phyloP scores from a whole-genome alignment of 2,888 invertebrate genomes.

The Eupithecia vulgata region DNA sequence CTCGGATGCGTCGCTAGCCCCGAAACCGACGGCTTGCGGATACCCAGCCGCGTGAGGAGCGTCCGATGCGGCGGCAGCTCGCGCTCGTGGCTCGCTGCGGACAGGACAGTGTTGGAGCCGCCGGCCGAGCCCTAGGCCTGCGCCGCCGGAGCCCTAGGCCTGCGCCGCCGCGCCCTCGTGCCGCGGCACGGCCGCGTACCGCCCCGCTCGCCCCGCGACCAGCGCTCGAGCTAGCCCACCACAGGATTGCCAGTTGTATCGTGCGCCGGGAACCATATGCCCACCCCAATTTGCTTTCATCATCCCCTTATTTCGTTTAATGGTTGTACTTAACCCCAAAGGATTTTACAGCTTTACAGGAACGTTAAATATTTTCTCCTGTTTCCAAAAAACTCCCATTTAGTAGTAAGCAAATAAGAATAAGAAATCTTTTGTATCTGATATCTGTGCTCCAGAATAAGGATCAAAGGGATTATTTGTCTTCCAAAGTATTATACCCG shows the following conservation, averaged over 20 bases:
- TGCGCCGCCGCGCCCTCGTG: constrained; percentile 46
- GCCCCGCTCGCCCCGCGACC: constrained; percentile 52
- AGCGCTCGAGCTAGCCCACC: constrained; percentile 62
- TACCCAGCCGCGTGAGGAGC: constrained; percentile 92
- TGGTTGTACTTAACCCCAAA: neutral
- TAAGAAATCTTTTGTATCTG: neutral
- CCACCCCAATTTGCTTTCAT: constrained; percentile 5
- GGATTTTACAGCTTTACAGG: neutral
- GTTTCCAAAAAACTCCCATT: neutral
- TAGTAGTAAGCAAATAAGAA: neutral
- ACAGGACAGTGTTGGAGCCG: constrained; percentile 55
- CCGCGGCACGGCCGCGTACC: constrained; percentile 66
- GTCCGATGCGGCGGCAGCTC: constrained; percentile 80
- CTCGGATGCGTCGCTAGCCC: constrained; percentile 89
- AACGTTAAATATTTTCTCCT: neutral
- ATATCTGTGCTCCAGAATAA: neutral
- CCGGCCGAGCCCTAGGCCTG: constrained; percentile 43
- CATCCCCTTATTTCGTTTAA: neutral
- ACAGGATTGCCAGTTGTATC: constrained; percentile 65
- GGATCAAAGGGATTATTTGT: neutral
- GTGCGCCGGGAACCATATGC: constrained; percentile 42
- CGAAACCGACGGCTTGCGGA: constrained; percentile 94
- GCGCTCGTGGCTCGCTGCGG: constrained; percentile 72
- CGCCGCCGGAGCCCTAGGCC: constrained; percentile 46
- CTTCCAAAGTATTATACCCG: neutral